Base-by-base conservation (phyloP, 1,140 invertebrate species). In the Protaetia brevitarsis region DNA sequence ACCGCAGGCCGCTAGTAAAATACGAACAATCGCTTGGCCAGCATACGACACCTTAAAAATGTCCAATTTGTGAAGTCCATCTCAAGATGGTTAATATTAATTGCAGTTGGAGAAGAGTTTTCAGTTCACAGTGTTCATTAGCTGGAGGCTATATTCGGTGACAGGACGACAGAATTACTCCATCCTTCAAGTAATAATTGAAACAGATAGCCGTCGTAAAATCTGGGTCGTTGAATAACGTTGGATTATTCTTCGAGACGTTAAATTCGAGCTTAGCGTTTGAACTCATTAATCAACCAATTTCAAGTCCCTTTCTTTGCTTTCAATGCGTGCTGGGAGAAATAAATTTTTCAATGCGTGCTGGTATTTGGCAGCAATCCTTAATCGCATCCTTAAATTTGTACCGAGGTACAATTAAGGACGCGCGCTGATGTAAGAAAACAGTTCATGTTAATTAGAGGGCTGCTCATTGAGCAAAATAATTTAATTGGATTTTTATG, bases 261-360 rank as follows among this genome's bases (percentile, higher is more conserved):
- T 21, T 51, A 19, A 51, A 51, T 23, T 51, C 26, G 11, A 51
- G 19, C 41, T 13, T 21, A 19, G 11, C 41, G 41, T 19, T 23
- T 51, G 41, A 51, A 51, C 16, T 51, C 41, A 51, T 51, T 51
- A 51, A 51, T 51, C 41, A 51, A 51, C 6, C 41, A 51, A 51
- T 51, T 51, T 51, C 16, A 19, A 19, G 41, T 51, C 26, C 19
- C 4, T 23, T 21, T 19, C 4, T 16, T 51, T 51, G 19, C 26
- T 51, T 51, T 51, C 41, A 23, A 21, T 21, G 16, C 19, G 16
- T 51, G 8, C 34, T 10, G 2, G 16, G 11, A n/a, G 8, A 36
- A 8, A 36, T n/a, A 13, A 36, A 36, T 13, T 8, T 13, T 3
- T 13, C 34, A 13, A 36, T 3, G 34, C 11, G 34, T 36, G 34